phyloP scores from a whole-genome alignment of 2,797 vertebrate species.

The Remorina albescens region DNA sequence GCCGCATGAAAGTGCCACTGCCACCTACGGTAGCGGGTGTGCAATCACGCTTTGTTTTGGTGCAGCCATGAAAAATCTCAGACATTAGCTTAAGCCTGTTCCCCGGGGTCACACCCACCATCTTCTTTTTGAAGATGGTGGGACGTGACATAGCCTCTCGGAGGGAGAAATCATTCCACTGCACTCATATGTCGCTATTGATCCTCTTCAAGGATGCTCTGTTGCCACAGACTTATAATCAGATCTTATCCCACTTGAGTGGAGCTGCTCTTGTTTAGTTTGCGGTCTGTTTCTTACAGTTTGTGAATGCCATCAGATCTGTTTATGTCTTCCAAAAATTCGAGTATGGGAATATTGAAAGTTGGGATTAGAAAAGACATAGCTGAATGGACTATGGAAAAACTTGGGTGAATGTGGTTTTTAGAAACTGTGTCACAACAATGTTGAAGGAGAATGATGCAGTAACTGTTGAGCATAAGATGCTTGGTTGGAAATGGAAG shows the following conservation, averaged over 20 bases:
- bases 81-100: no score
- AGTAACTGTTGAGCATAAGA: not conserved
- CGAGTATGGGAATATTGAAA: not conserved
- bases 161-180: conserved; percentile 47
- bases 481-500: not conserved
- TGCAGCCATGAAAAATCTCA: no score
- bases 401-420: not conserved
- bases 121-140: conserved; percentile 38
- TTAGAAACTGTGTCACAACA: not conserved
- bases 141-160: conserved; percentile 46
- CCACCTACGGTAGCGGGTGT: no score
- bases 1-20: no score
- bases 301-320: conserved; percentile 18
- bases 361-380: not conserved
- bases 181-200: conserved; percentile 57
- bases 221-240: conserved; percentile 51
- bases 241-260: conserved; percentile 50
- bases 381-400: conserved; percentile 2
- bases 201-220: conserved; percentile 60
- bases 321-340: conserved; percentile 21
- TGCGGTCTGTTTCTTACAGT: not conserved
- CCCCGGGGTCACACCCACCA: no score
- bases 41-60: no score
- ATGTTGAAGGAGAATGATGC: not conserved
- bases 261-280: conserved; percentile 12